phyloP scores from a whole-genome alignment of 2,113 vertebrate species.

The Lophotis ruficrista region DNA sequence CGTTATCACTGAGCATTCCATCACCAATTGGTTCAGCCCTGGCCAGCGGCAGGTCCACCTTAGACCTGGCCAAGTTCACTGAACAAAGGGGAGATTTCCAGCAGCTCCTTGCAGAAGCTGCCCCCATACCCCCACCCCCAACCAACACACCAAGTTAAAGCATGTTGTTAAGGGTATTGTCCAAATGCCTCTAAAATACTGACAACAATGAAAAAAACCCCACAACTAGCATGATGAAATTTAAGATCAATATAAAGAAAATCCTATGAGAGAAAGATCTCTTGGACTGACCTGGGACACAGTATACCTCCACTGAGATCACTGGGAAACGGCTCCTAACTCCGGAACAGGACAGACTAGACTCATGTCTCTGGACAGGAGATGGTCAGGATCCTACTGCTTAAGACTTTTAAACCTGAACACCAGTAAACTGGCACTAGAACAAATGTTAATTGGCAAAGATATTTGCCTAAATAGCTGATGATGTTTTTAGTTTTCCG shows the following conservation, averaged over 20 bases:
- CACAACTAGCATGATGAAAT: background rate
- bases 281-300: background rate
- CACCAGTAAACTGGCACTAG: background rate
- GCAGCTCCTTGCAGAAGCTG: too few relatives aligned
- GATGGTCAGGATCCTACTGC: background rate
- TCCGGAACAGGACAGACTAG: background rate
- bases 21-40: too few relatives aligned
- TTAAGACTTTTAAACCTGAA: background rate
- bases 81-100: too few relatives aligned
- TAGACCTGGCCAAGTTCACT: too few relatives aligned
- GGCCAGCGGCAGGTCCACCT: too few relatives aligned
- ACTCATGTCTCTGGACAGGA: background rate
- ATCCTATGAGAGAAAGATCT: background rate
- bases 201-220: background rate
- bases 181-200: background rate
- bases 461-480: background rate
- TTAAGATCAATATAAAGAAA: background rate
- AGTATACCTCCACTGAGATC: background rate
- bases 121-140: too few relatives aligned
- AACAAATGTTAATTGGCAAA: background rate
- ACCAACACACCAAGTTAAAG: background rate
- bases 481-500: accelerated
- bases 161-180: background rate
- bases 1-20: too few relatives aligned
- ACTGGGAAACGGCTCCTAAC: background rate